Base-by-base conservation (phyloP, 2,888 invertebrate species). In the Adineta ricciae region DNA sequence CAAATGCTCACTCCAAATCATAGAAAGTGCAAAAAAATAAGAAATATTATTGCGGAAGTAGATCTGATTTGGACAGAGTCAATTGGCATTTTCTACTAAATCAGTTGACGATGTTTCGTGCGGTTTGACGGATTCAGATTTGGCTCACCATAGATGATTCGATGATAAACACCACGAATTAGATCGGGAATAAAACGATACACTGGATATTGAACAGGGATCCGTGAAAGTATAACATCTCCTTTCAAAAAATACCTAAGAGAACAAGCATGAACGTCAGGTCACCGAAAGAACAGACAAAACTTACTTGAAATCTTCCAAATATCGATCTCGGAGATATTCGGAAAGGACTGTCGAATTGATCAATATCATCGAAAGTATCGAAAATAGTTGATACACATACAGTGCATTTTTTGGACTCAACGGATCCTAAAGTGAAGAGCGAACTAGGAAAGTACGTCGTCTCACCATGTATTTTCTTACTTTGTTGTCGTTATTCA, bases 141-240 rank as follows among this genome's bases (percentile, higher is more conserved):
- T 32, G 64, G 16, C 14, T 64, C 64, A 64, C 64, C 64, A 64
- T 64, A 32, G 27, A 64, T 27, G 11, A 64, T 64, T 16, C 64
- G 64, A 32, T 64, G 32, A 32, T 32, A 27, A 64, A 64, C 64
- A 64, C 32, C 16, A 4, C 64, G 64, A 32, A 64, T 64, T 1
- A 64, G 32, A 27, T 64, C 64, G 2, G 64, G 64, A 14, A 64
- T 64, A 32, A 64, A 64, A 64, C 64, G 64, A 11, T 64, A 64
- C 16, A 64, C 64, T 32, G 64, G 64, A 64, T 64, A 64, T 64
- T 64, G 64, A 64, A 64, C 64, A 64, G 64, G 64, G 16, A 64
- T 64, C 32, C 64, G 27, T 32, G 64, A 64, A 32, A 64, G 64
- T 64, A 32, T 32, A 14, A 32, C 64, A 2, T 64, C 64, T 64